Evolutionary conservation across 2,888 invertebrate species (phyloP), one percentile per base, ranked within the genome.

Genomic region (Galerucella pusilla): DNA sequence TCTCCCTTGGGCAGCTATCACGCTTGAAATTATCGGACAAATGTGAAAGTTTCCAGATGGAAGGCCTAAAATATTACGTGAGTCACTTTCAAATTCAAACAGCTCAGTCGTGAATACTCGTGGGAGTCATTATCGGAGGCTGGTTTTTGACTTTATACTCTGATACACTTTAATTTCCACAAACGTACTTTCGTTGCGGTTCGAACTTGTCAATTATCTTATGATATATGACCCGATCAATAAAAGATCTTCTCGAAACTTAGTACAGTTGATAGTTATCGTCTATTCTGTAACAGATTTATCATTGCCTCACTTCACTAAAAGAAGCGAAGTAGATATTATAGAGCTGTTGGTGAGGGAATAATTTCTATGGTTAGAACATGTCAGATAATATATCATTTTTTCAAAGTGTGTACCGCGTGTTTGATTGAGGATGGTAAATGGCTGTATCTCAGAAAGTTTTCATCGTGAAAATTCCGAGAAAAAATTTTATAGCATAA

Each of bases 21-120:
- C 65, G 71, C 42, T 49, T 78, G 68, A 77, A 81, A 82, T 82
- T 80, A 81, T 80, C 78, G 81, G 79, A 78, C 79, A 78, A 80
- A 79, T 80, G 79, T 74, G 76, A 77, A 77, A 75, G 74, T 77
- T 77, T 75, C 75, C 77, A 74, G 77, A 71, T 75, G 77, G 75
- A n/a, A 64, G 68, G 67, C 46, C 64, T 66, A 63, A 71, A 71
- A 71, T 71, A 71, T 68, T 71, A 75, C 74, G 59, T 57, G 63
- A 68, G 59, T 57, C 54, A 65, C 74, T 69, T 73, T 67, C 59
- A 71, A 71, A 75, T 69, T 71, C 75, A 64, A 71, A 71, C 65
- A 65, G 54, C 65, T 57, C 42, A 71, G 65, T 71, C 42, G 65
- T 57, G 54, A 71, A 71, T 57, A 57, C 71, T 28, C 71, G 20